phyloP scores from a whole-genome alignment of 2,797 vertebrate species.

The Liasis olivaceus region DNA sequence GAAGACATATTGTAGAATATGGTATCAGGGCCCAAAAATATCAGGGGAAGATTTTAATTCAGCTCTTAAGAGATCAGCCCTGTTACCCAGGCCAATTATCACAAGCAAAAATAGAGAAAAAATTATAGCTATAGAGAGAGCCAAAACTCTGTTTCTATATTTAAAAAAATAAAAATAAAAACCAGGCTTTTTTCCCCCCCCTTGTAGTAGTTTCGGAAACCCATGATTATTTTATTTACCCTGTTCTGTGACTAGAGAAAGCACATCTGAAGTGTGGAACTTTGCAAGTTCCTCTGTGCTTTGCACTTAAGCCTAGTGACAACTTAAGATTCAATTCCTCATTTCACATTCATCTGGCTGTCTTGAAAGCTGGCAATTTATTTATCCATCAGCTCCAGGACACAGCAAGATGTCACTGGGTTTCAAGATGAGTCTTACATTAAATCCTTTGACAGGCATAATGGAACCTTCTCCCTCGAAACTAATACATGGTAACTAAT shows the following conservation, averaged over 20 bases:
- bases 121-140: neutral
- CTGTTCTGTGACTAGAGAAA: neutral
- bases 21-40: neutral
- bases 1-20: neutral
- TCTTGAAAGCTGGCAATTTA: conserved; percentile 25
- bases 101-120: neutral
- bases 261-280: neutral
- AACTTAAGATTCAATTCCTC: conserved; percentile 2
- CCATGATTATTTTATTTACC: neutral
- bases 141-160: neutral
- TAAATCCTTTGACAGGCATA: conserved; percentile 25
- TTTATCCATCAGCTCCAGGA: conserved; percentile 20
- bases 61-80: neutral
- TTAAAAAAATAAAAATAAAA: neutral
- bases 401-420: conserved; percentile 1
- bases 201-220: neutral
- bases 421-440: conserved; percentile 28
- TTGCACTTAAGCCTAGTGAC: conserved; percentile 6
- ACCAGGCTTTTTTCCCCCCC: neutral
- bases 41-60: neutral
- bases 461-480: conserved; percentile 15
- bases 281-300: neutral
- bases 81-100: neutral
- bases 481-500: conserved; percentile 27
- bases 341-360: conserved; percentile 11